Conservation (phyloP, 2,113 vertebrate species). For the Xenus cinereus region DNA sequence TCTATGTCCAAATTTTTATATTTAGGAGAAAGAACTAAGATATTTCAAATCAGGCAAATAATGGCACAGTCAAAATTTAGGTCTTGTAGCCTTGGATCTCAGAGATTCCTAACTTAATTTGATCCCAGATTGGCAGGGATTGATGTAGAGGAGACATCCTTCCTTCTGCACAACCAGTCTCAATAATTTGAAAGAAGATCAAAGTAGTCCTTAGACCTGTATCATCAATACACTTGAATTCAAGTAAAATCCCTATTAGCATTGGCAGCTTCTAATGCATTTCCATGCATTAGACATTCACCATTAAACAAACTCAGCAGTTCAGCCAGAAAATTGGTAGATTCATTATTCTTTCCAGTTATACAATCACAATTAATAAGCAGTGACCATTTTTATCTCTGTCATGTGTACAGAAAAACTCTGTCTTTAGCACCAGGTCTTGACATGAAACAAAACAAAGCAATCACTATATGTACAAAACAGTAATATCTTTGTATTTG, state of each 20-base stretch:
- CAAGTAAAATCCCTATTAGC: neutral
- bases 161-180: neutral
- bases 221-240: neutral
- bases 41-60: neutral
- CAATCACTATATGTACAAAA: no score
- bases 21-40: neutral
- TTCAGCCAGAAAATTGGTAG: conserved; percentile 16
- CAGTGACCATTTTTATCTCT: neutral
- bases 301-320: neutral
- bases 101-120: neutral
- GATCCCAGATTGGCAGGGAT: neutral
- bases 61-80: neutral
- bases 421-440: neutral
- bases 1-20: neutral
- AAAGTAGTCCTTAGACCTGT: neutral
- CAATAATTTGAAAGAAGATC: neutral
- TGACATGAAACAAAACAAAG: neutral
- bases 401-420: neutral
- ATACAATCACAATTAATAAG: neutral
- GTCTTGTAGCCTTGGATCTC: neutral
- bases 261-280: neutral
- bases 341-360: conserved; percentile 6
- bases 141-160: neutral
- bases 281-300: neutral
- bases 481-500: neutral